Base-by-base conservation (phyloP, 2,113 vertebrate species). In the Apteryx mantelli region DNA sequence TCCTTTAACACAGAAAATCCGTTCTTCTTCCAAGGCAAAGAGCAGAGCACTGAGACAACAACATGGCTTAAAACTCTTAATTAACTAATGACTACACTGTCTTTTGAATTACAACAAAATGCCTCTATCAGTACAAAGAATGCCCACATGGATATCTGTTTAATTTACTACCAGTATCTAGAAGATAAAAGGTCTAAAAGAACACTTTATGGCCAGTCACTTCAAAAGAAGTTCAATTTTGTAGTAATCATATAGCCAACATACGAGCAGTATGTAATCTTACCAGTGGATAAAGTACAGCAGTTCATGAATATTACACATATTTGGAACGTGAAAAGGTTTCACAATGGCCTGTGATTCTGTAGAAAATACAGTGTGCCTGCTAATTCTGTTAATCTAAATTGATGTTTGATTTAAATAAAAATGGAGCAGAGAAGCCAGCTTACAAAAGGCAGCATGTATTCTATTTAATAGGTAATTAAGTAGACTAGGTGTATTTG, bases 211-310 rank as follows among this genome's bases (percentile, higher is more conserved):
- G 83, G 28, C 6, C 2, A 86, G n/a, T 42, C 21, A 38, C 4
- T 17, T 90, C 60, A 94, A 94, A 92, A 84, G 18, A 73, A 85
- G 70, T 40, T 93, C 70, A 46, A 75, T 71, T 94, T 94, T 40
- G 58, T 32, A 55, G 22, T 48, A 58, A 66, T 83, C 40, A 36
- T 20, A 66, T 38, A 9, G 10, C 9, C 18, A 69, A 40, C 28
- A 56, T 81, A 16, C 0, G 3, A 63, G 44, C 61, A 42, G 17
- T 74, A 91, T 90, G 84, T 24, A 89, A 82, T 55, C 28, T 68
- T 52, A 20, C 34, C 60, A 40, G 26, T 38, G 65, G 48, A 61
- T 56, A 86, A 83, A 74, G 71, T 71, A 82, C 71, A 95, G 38
- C n/a, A 46, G 46, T 12, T 7, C n/a, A 75, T 3, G 6, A 68